Evolutionary conservation across 2,113 vertebrate genomes (phyloP).

Genomic region (Pipa parva): DNA sequence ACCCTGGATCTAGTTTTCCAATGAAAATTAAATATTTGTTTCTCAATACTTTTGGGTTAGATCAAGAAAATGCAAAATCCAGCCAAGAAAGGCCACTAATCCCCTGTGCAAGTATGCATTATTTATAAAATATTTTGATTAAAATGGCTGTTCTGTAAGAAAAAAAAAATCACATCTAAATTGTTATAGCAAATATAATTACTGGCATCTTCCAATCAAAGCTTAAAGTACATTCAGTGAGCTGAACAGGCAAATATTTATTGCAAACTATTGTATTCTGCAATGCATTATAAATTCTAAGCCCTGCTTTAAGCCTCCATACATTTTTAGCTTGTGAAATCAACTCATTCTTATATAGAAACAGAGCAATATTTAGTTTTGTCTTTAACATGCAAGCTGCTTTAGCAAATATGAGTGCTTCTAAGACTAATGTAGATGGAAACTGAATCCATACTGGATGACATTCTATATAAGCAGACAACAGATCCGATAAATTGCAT

Average conservation of each 20-base stretch:
- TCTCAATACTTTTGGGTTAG: slow-evolving; percentile 59
- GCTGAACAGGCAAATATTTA: slow-evolving; percentile 60
- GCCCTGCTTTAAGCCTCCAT: background rate
- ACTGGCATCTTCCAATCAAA: slow-evolving; percentile 55
- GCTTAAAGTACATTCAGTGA: slow-evolving; percentile 69
- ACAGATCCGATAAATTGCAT: background rate
- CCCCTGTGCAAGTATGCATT: slow-evolving; percentile 74
- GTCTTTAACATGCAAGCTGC: background rate
- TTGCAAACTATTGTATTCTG: background rate
- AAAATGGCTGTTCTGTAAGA: slow-evolving; percentile 32
- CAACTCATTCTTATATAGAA: background rate
- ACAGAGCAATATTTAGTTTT: background rate
- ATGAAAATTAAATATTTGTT: slow-evolving; percentile 64
- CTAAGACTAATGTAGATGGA: background rate
- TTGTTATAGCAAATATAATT: slow-evolving; percentile 55
- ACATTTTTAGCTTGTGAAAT: slow-evolving; percentile 35
- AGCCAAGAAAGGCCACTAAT: slow-evolving; percentile 71
- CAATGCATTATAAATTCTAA: background rate
- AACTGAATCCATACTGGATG: background rate
- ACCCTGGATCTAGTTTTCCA: slow-evolving; percentile 60
- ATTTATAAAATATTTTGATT: slow-evolving; percentile 68
- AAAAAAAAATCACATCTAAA: slow-evolving; percentile 48
- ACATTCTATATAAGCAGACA: background rate
- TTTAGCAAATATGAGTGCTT: background rate
- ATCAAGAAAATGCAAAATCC: slow-evolving; percentile 61